Evolutionary conservation across 2,113 vertebrate species (phyloP), one percentile per base, ranked within the genome.

Genomic region (Cebus imitator): DNA sequence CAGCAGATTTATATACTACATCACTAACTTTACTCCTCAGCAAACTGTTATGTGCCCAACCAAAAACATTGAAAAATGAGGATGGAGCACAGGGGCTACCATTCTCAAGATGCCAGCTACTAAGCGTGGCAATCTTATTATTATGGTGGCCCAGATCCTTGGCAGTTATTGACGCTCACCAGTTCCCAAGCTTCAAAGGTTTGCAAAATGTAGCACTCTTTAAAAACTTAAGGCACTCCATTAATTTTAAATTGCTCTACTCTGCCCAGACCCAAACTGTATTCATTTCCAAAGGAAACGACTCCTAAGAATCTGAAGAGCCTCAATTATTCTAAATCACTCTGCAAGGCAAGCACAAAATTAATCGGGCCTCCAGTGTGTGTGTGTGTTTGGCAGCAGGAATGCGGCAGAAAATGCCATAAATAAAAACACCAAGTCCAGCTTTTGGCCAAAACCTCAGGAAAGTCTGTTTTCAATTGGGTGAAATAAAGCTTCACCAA

Each of bases 241-340:
- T 98, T 98, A 98, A 98, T 98, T 98, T 98, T 94, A 98, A 98
- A 98, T 97, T 96, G 90, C 80, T 93, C 35, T 97, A 75, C 81
- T 96, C 90, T 87, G 85, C 81, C 86, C 92, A 98, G 96, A 96
- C 76, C 88, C 97, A 97, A 97, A 97, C 94, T 89, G 75, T 90
- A 55, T 73, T 93, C 79, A 89, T 97, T 97, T 93, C 81, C 83
- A 95, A 92, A 90, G 66, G 95, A 97, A 97, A 98, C 45, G 82
- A 95, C 93, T 98, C 97, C 96, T 97, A 96, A 98, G 97, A 98
- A 85, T 91, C 25, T 79, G 76, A 97, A 97, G 93, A 72, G 1
- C 66, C 78, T 91, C 95, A 94, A 76, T 98, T 98, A 95, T 89
- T 98, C 91, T 68, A 86, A 98, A 97, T 87, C 84, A 79, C 58